Base-by-base conservation (phyloP, 2,797 vertebrate genomes). In the Sciurus vulgaris region DNA sequence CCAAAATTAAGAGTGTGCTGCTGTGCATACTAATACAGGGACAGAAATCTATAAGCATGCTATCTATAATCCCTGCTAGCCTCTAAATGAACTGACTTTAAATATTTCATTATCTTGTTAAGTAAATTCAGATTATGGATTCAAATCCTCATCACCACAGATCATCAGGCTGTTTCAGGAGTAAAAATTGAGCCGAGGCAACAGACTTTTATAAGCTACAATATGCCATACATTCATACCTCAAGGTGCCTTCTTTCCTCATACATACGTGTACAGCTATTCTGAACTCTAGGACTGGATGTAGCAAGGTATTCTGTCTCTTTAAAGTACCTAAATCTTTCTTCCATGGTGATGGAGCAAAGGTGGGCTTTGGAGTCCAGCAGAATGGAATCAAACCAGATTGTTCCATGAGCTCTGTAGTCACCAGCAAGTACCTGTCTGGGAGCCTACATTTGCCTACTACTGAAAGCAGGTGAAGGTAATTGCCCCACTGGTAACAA, bases 51-150 rank as follows among this genome's bases (percentile, higher is more conserved):
- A 47, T 54, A 94, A 95, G 89, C 49, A 33, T 74, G 65, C 93
- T 49, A 93, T 79, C 94, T 73, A 86, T 93, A 97, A 97, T 97
- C 89, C 95, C n/a, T 89, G 96, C 96, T 44, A 97, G 92, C 84
- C 78, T 97, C 96, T 94, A 97, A 98, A 98, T 97, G 69, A 97
- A 98, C 92, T 79, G 93, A 97, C 67, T 97, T 97, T 96, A 97
- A 97, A 97, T 98, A 98, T 98, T 98, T 98, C 98, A 98, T 98
- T 98, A 97, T 95, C 96, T 97, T 96, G 91, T 96, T 97, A 98
- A 98, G 94, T 97, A 98, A 98, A 98, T 95, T 98, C 97, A 97
- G 89, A 97, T 98, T 97, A 98, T 70, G 77, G 79, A 98, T 96
- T 95, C 83, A 98, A 97, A 96, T 96, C 35, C 47, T 84, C 92